Base-by-base conservation (phyloP, 2,113 vertebrate genomes). In the Neolamprologus ventralis region DNA sequence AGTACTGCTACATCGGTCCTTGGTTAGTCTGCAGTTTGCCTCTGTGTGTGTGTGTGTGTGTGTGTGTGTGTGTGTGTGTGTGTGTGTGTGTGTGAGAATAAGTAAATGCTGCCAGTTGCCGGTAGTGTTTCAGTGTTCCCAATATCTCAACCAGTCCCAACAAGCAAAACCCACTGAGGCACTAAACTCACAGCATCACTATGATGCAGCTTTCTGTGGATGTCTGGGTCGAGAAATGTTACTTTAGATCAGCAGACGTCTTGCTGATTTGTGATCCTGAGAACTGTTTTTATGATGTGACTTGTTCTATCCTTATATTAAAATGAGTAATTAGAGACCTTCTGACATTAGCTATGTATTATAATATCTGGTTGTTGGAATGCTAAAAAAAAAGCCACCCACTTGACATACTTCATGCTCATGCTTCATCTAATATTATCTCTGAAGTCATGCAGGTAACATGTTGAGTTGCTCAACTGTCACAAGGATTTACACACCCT, bases 71-170 rank as follows among this genome's bases (percentile, higher is more conserved):
- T 60, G 55, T 65, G 42, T 81, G 14, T 83, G 57, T 88, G 45
- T 47, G 45, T 7, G 78, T 31, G 16, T 21, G 53, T 12, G 10
- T 55, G 53, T 81, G 65, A 73, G 57, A 79, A 40, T 13, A 53
- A 71, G 58, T 78, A 54, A 60, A 84, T 79, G 54, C 21, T 92
- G 90, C 89, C 87, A 89, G 81, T 92, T 65, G 89, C 84, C 83
- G 78, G 78, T 87, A 60, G 83, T 91, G 88, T 73, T 84, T 78
- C 31, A 42, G 54, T 58, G 75, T 84, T 58, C 45, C 53, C 82
- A 83, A 40, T 89, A 88, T 86, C 82, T 54, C 17, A 21, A 63
- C 84, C 84, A 60, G 86, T 85, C 79, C 75, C 80, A 57, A 42
- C 37, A 58, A 63, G 63, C 80, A 42, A 42, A 84, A 40, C 37